phyloP scores from a whole-genome alignment of 1,140 invertebrate genomes.

The Spodoptera frugiperda region DNA sequence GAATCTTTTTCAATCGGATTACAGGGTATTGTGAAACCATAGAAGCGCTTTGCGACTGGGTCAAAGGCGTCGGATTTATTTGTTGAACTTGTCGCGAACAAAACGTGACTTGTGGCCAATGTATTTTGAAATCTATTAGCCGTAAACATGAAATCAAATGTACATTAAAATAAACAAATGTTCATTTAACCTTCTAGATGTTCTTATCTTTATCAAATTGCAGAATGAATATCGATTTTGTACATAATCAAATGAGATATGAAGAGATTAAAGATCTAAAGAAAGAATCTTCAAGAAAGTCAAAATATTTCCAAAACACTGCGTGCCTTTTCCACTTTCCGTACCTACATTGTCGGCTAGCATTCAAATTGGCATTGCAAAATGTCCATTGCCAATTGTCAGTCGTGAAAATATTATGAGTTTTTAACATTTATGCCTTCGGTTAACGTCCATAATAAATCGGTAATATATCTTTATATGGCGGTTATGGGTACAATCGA shows the following conservation, averaged over 20 bases:
- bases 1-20: conserved; percentile 67
- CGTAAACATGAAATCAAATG: neutral
- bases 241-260: too few species aligned
- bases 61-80: conserved; percentile 58
- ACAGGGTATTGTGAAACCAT: conserved; percentile 63
- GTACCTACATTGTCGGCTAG: conserved; percentile 3
- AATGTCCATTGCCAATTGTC: conserved; percentile 29
- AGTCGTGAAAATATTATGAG: conserved; percentile 28
- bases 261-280: neutral
- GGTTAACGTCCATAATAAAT: conserved; percentile 44
- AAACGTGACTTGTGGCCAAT: conserved; percentile 11
- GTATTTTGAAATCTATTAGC: neutral
- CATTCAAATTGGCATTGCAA: conserved; percentile 41
- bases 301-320: neutral
- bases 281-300: neutral
- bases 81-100: conserved; percentile 31
- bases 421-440: conserved; percentile 34
- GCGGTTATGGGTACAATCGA: conserved; percentile 37
- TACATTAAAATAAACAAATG: too few species aligned
- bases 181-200: too few species aligned
- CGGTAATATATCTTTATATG: conserved; percentile 29
- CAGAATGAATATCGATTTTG: too few species aligned
- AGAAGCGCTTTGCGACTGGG: conserved; percentile 52
- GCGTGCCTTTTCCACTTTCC: conserved; percentile 3
- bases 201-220: too few species aligned